Evolutionary conservation across 2,113 vertebrate species (phyloP).

Genomic region (Ochotona curzoniae): DNA sequence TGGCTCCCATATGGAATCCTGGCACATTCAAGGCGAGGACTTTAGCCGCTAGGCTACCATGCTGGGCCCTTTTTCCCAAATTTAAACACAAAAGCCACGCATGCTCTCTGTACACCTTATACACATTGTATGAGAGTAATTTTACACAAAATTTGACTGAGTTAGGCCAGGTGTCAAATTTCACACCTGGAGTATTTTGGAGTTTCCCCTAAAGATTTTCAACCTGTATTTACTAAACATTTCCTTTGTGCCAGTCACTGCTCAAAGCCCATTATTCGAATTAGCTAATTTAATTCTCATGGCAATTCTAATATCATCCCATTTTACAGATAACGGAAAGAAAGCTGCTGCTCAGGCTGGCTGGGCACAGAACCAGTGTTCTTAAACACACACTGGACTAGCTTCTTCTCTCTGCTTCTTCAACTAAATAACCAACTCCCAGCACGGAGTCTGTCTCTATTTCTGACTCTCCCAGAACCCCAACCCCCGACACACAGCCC

Average conservation of each 20-base stretch:
- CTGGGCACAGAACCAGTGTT: neutral
- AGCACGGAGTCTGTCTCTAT: neutral
- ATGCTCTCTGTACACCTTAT: neutral
- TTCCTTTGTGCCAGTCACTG: neutral
- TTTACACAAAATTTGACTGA: too few species aligned
- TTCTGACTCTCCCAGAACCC: neutral
- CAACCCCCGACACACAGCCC: too few species aligned
- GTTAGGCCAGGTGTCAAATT: neutral
- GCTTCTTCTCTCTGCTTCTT: conserved; percentile 14
- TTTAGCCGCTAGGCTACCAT: too few species aligned
- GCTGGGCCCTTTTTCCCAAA: too few species aligned
- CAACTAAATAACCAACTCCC: neutral
- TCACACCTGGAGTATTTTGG: neutral
- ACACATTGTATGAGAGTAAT: neutral
- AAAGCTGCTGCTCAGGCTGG: neutral
- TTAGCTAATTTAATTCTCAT: neutral
- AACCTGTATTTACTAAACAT: neutral
- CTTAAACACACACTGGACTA: neutral
- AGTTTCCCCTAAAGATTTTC: neutral
- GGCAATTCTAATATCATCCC: neutral
- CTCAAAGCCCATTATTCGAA: neutral
- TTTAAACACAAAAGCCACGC: neutral
- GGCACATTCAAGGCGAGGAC: too few species aligned
- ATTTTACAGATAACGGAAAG: neutral
- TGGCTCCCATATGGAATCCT: too few species aligned